These are phyloP conservation scores for Chironomus tentans DNA, from an alignment of 2,888 invertebrate species.

Conservation along the genomic window DNA sequence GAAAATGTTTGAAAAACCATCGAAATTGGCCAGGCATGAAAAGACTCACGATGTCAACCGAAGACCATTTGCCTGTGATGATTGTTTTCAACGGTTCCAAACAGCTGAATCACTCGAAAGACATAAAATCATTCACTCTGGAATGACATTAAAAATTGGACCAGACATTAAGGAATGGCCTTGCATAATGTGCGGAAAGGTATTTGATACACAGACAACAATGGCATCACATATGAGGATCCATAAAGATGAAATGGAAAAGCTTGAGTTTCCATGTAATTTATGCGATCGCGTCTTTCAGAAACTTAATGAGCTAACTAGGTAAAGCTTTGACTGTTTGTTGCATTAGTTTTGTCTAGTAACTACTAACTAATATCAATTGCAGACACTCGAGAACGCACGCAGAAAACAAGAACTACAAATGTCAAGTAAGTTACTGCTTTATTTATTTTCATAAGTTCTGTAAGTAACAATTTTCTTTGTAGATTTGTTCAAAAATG, in stretches of 20 bases:
- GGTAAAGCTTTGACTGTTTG: too few species aligned
- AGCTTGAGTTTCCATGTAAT: conserved; percentile 36
- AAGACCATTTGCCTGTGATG: conserved; percentile 14
- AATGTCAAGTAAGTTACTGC: conserved; percentile 37
- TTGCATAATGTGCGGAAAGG: conserved; percentile 13
- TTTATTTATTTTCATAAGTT: too few species aligned
- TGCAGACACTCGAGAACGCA: conserved; percentile 44
- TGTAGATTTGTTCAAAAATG: conserved; percentile 44
- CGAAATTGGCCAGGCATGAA: conserved; percentile 3
- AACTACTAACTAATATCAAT: too few species aligned
- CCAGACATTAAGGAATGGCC: neutral
- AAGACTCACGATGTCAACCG: conserved; percentile 15
- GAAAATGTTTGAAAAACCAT: conserved; percentile 9
- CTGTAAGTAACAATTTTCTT: too few species aligned
- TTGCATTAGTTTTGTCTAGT: too few species aligned
- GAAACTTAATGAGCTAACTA: conserved; percentile 39
- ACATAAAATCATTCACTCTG: conserved; percentile 11
- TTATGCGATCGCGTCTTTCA: conserved; percentile 41
- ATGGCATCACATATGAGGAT: conserved; percentile 40
- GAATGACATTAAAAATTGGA: neutral
- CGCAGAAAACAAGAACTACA: conserved; percentile 41
- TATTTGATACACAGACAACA: conserved; percentile 39
- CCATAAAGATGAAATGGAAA: conserved; percentile 32
- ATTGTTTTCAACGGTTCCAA: conserved; percentile 7
- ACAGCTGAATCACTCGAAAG: neutral